Base-by-base conservation (phyloP, 1,140 invertebrate species). In the Ceratosolen fusciceps region DNA sequence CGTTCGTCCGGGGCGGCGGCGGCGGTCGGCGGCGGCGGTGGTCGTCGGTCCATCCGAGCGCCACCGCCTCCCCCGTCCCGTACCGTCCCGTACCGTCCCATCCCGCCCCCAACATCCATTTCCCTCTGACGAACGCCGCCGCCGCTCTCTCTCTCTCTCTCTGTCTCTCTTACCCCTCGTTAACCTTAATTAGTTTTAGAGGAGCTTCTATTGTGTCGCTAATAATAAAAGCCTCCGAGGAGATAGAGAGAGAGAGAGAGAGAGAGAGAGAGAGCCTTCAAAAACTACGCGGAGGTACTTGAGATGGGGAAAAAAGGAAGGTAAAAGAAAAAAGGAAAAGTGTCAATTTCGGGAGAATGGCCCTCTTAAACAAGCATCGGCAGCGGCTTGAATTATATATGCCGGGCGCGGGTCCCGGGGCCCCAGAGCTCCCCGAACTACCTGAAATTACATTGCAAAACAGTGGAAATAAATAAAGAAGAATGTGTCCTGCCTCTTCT, bases 401-500 rank as follows among this genome's bases (percentile, higher is more conserved):
- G n/a, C n/a, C n/a, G n/a, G n/a, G n/a, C n/a, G n/a, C n/a, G n/a
- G n/a, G n/a, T n/a, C n/a, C n/a, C n/a, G n/a, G n/a, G n/a, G n/a
- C n/a, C n/a, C 24, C 21, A 26, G 3, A 24, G n/a, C n/a, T 4
- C 26, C 24, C n/a, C 24, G 12, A 52, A 31, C 12, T n/a, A 65
- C 16, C 60, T 65, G 60, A 37, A 65, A 65, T 65, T 37, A 37
- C 31, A 5, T 37, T 37, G 60, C 60, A 37, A 65, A 65, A 37
- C 16, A n/a, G 34, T 37, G 34, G 16, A 65, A 65, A 65, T 31
- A 16, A 37, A n/a, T n/a, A n/a, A n/a, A n/a, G n/a, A n/a, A n/a
- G 29, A 37, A 65, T 37, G 49, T 34, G 58, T 37, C 60, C 19
- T 62, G 31, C 60, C n/a, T n/a, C n/a, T n/a, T n/a, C n/a, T n/a